A percentile compares a stretch with the other conserved stretches of the same genome.
Evolutionary conservation across 30 jellyfish, hydroid and myxozoan genomes (phyloP).

Genomic region (Aurelia coerulea): DNA sequence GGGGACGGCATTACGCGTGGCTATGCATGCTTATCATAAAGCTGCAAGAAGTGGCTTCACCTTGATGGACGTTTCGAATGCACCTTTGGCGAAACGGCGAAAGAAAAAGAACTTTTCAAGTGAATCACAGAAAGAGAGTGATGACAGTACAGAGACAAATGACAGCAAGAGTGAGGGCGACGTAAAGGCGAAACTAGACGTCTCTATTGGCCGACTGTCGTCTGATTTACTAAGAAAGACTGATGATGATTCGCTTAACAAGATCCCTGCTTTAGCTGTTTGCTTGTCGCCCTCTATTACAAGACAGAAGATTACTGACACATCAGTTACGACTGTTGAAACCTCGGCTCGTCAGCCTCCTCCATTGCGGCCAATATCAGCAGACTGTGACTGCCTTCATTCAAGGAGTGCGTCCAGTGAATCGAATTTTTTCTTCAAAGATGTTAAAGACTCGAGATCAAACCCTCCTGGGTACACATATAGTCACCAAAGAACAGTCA

Average conservation of each 20-base stretch:
- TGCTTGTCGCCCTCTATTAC: conserved; percentile 64
- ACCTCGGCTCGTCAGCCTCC: conserved; percentile 68
- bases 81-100: conserved; percentile 98
- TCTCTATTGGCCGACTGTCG: not conserved
- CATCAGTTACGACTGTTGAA: conserved; percentile 10
- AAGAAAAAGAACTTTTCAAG: conserved; percentile 84
- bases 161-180: conserved; percentile 12
- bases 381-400: conserved; percentile 42
- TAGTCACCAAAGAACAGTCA: not conserved
- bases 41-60: conserved; percentile 96
- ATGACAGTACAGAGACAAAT: conserved; percentile 50
- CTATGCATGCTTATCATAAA: conserved; percentile 94
- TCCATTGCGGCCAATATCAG: conserved; percentile 69
- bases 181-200: not conserved
- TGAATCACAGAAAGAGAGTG: conserved; percentile 76
- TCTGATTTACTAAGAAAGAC: not conserved
- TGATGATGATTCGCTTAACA: not conserved
- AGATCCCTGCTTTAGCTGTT: conserved; percentile 69
- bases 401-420: conserved; percentile 37
- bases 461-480: conserved; percentile 4
- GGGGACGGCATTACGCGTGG: conserved; percentile 96
- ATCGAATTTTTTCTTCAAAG: conserved; percentile 65
- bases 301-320: conserved; percentile 15
- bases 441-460: conserved; percentile 15
- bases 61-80: conserved; percentile 97